Evolutionary conservation across 2,113 vertebrate species (phyloP).

Genomic region (Leucopsar rothschildi): DNA sequence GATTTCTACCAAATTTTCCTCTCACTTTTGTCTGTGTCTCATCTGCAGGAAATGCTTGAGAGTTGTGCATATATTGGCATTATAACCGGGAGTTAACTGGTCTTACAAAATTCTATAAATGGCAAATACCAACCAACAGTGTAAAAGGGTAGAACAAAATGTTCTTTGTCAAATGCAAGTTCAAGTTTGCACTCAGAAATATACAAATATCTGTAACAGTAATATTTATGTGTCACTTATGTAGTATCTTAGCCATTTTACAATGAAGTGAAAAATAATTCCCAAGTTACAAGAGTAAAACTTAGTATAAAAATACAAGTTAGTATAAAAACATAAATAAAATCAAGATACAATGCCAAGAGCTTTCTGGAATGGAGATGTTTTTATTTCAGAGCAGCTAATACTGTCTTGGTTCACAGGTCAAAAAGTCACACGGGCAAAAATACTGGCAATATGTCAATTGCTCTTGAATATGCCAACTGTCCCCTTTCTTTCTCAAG

Average conservation of each 20-base stretch:
- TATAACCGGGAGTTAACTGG: neutral
- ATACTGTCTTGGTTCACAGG: neutral
- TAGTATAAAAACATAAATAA: constrained; percentile 35
- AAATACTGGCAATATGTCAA: neutral
- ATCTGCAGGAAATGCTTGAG: neutral
- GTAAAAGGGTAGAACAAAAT: constrained; percentile 50
- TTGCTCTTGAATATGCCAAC: neutral
- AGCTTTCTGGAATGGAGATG: constrained; percentile 1
- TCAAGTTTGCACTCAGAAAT: constrained; percentile 64
- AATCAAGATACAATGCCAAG: constrained; percentile 32
- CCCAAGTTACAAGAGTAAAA: neutral
- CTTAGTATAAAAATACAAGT: neutral
- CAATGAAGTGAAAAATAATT: constrained; percentile 21
- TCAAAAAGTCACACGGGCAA: constrained; percentile 28
- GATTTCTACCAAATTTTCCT: neutral
- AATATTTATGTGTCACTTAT: constrained; percentile 59
- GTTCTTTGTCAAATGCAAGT: constrained; percentile 52
- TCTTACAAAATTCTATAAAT: constrained; percentile 3
- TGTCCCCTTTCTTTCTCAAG: neutral
- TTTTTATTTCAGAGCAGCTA: constrained; percentile 22
- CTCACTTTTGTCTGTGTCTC: neutral
- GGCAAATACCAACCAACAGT: constrained; percentile 17
- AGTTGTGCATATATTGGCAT: neutral
- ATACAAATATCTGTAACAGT: constrained; percentile 56
- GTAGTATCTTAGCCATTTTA: constrained; percentile 28